Conservation (phyloP, 2,797 vertebrate species). For the Limnodromus scolopaceus region DNA sequence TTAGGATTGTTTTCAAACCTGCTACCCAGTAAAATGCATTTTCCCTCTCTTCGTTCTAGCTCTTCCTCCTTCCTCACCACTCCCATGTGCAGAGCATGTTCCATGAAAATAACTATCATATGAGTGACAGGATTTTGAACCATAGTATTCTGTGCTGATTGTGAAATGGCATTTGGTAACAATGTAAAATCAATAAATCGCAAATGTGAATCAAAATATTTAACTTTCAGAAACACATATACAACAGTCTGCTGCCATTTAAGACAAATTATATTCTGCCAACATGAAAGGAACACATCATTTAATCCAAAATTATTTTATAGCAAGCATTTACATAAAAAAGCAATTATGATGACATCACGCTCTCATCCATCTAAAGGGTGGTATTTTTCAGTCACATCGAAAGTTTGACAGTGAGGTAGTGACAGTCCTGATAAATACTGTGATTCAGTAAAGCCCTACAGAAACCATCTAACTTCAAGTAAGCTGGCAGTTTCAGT, state of each 20-base stretch:
- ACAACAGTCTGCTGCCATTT: slow-evolving; percentile 8
- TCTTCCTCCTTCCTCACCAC: background rate
- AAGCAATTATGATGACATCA: background rate
- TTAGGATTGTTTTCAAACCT: background rate
- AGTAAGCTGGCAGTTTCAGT: background rate
- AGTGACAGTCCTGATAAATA: slow-evolving; percentile 37
- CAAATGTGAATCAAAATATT: slow-evolving; percentile 40
- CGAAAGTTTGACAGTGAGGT: background rate
- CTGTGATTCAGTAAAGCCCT: background rate
- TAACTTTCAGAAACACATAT: slow-evolving; percentile 35
- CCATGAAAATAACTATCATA: background rate
- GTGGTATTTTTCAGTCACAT: background rate
- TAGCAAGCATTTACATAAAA: slow-evolving; percentile 39
- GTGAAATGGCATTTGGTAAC: slow-evolving; percentile 36
- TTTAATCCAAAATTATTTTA: slow-evolving; percentile 60
- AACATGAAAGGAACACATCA: slow-evolving; percentile 13
- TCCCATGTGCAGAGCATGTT: background rate
- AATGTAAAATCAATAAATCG: slow-evolving; percentile 29
- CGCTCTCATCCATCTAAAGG: background rate
- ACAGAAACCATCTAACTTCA: background rate
- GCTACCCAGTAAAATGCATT: background rate
- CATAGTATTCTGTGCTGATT: background rate
- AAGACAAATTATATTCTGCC: slow-evolving; percentile 8
- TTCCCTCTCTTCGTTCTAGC: background rate
- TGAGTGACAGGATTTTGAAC: slow-evolving; percentile 23